Evolutionary conservation across 1,140 invertebrate genomes (phyloP).

Genomic region (Macrostomum lignano): DNA sequence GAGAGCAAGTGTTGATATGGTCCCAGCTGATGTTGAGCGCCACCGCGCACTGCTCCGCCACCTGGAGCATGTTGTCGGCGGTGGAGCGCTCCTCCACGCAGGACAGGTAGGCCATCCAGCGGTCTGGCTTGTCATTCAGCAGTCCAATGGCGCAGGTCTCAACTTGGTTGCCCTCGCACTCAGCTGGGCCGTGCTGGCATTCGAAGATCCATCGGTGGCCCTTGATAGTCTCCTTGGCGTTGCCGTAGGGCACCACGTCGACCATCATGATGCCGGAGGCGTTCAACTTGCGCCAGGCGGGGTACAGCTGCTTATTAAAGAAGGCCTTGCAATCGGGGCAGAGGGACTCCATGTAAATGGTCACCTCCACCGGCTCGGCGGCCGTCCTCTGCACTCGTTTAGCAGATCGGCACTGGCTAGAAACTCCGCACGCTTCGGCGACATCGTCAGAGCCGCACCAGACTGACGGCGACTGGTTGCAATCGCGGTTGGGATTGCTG

Average conservation of each 20-base stretch:
- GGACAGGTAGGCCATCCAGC: slow-evolving; percentile 1
- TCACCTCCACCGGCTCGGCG: slow-evolving; percentile 28
- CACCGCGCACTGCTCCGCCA: too few species aligned
- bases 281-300: slow-evolving; percentile 30
- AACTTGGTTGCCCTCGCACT: slow-evolving; percentile 56
- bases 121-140: background rate
- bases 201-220: slow-evolving; percentile 31
- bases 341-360: slow-evolving; percentile 62
- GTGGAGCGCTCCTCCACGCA: too few species aligned
- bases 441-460: slow-evolving; percentile 14
- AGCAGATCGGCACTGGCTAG: background rate
- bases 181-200: slow-evolving; percentile 51
- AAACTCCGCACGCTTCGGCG: slow-evolving; percentile 10
- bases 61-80: too few species aligned
- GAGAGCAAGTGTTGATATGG: too few species aligned
- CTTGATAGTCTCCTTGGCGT: slow-evolving; percentile 39
- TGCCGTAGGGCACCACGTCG: slow-evolving; percentile 48
- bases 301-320: slow-evolving; percentile 42
- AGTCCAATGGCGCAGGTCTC: slow-evolving; percentile 37
- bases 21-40: too few species aligned
- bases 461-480: too few species aligned
- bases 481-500: too few species aligned
- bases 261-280: slow-evolving; percentile 21
- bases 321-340: slow-evolving; percentile 67
- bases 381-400: background rate